Evolutionary conservation across 2,888 invertebrate species (phyloP).

Genomic region (Dorcus hopei): DNA sequence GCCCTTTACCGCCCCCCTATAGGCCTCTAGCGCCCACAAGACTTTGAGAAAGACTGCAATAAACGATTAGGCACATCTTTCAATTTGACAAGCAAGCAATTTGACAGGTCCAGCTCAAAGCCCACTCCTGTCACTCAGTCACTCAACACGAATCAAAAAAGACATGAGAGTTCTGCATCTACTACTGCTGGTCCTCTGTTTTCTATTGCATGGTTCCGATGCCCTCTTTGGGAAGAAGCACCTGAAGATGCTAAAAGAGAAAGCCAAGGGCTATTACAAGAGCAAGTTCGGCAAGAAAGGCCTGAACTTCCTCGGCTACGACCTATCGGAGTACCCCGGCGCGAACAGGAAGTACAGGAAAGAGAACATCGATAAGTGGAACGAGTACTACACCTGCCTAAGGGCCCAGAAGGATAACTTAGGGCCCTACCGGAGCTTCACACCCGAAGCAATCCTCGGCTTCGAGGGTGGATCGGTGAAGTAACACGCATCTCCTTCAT

Average conservation of each 20-base stretch:
- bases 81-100: too few species aligned
- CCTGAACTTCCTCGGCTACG: constrained; percentile 42
- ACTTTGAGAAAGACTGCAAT: too few species aligned
- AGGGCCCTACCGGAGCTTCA: constrained; percentile 41
- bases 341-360: constrained; percentile 43
- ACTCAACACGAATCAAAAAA: too few species aligned
- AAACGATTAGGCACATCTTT: too few species aligned
- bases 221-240: constrained; percentile 15
- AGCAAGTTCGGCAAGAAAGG: constrained; percentile 40
- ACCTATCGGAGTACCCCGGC: constrained; percentile 51
- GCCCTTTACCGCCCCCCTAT: too few species aligned
- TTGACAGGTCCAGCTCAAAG: too few species aligned
- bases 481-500: constrained; percentile 27
- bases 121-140: too few species aligned
- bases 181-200: too few species aligned
- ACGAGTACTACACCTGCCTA: constrained; percentile 55
- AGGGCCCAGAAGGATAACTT: constrained; percentile 40
- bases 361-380: constrained; percentile 51
- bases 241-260: constrained; percentile 38
- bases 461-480: constrained; percentile 52
- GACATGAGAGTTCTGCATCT: too few species aligned
- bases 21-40: too few species aligned
- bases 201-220: not conserved
- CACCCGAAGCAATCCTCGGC: constrained; percentile 43
- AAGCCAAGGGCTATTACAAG: constrained; percentile 42